phyloP scores from a whole-genome alignment of 2,797 vertebrate species.

The Bufotes viridis region DNA sequence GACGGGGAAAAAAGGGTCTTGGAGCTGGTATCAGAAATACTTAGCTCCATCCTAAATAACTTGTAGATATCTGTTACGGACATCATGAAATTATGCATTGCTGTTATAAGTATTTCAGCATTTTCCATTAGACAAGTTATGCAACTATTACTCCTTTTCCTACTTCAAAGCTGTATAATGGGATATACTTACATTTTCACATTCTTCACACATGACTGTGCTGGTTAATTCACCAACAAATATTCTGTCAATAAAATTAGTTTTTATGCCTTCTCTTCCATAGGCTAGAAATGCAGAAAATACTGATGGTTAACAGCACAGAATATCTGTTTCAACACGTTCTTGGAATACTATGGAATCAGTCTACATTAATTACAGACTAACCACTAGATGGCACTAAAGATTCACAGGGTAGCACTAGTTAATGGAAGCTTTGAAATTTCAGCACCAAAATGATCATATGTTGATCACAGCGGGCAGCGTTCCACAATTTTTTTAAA shows the following conservation, averaged over 20 bases:
- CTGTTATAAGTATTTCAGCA: neutral
- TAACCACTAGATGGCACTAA: constrained; percentile 46
- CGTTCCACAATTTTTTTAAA: neutral
- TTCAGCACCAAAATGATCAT: neutral
- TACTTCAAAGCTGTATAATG: neutral
- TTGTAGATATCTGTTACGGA: neutral
- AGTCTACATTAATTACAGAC: neutral
- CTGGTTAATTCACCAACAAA: constrained; percentile 98
- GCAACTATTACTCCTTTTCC: neutral
- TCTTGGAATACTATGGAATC: neutral
- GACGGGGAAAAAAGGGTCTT: too few relatives aligned
- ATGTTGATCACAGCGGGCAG: neutral
- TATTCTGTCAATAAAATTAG: constrained; percentile 97
- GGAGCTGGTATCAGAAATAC: too few relatives aligned
- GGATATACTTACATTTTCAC: constrained; percentile 90
- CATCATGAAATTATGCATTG: neutral
- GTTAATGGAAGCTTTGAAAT: neutral
- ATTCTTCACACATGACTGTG: constrained; percentile 99
- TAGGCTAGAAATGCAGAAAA: constrained; percentile 81
- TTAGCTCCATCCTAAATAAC: neutral
- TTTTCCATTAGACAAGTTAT: neutral
- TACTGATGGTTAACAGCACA: constrained; percentile 61
- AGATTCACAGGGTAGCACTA: neutral
- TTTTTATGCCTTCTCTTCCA: constrained; percentile 96
- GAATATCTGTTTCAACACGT: neutral